These are phyloP conservation scores for Platorchestia sp. DNA, from an alignment of 1,140 invertebrate genomes.

Conservation along the genomic window DNA sequence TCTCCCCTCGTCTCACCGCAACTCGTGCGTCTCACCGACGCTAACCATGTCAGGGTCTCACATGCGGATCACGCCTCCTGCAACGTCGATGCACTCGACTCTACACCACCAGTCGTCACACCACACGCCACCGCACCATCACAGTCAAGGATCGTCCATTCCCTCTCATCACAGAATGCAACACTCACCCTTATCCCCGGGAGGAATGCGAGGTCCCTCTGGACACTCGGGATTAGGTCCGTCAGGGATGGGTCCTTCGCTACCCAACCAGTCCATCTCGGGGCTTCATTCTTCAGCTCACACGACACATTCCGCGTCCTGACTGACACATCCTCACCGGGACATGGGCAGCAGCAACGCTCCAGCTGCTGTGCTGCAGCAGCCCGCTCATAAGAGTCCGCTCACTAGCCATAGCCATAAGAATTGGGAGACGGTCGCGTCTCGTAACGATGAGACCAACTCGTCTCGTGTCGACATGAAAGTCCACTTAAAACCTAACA, in stretches of 20 bases:
- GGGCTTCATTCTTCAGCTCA: slow-evolving; percentile 59
- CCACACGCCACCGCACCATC: not conserved
- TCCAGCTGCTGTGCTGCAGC: not conserved
- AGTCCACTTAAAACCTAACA: not conserved
- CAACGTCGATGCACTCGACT: slow-evolving; percentile 1
- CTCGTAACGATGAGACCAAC: not conserved
- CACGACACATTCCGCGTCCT: slow-evolving; percentile 66
- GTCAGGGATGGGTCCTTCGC: slow-evolving; percentile 19
- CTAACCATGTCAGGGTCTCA: slow-evolving; percentile 60
- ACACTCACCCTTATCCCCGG: slow-evolving; percentile 52
- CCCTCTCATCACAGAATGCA: slow-evolving; percentile 33
- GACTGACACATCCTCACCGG: slow-evolving; percentile 63
- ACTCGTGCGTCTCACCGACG: slow-evolving; percentile 57
- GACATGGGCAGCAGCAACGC: slow-evolving; percentile 63
- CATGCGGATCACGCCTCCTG: slow-evolving; percentile 60
- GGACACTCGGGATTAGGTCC: not conserved
- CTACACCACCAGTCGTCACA: slow-evolving; percentile 2
- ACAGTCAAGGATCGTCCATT: not conserved
- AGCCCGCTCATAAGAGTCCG: not conserved
- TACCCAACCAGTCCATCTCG: slow-evolving; percentile 59
- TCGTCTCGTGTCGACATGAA: not conserved
- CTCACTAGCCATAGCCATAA: not conserved
- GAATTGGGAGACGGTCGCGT: not conserved
- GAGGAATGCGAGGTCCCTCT: not conserved
- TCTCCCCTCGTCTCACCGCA: not conserved